Evolutionary conservation across 2,888 invertebrate genomes (phyloP).

Genomic region (Bursaphelenchus okinawaensis): DNA sequence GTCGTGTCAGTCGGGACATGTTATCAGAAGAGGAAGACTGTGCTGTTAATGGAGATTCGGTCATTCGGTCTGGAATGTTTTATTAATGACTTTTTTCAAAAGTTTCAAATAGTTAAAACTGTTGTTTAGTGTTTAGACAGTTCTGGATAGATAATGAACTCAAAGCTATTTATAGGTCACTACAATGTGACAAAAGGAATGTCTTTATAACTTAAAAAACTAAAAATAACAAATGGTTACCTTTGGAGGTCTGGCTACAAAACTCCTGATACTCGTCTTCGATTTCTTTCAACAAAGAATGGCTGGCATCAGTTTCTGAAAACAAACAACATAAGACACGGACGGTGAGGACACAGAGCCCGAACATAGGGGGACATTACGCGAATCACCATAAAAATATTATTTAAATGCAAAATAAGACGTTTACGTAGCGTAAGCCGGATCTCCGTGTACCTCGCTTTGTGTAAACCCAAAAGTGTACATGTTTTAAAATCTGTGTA

Average conservation of each 20-base stretch:
- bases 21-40: background rate
- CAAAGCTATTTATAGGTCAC: too few relatives aligned
- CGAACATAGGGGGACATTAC: too few relatives aligned
- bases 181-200: background rate
- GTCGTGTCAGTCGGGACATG: background rate
- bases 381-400: too few relatives aligned
- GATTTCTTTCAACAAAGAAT: conserved; percentile 3
- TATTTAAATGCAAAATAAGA: too few relatives aligned
- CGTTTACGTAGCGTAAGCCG: too few relatives aligned
- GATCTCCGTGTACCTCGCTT: too few relatives aligned
- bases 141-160: too few relatives aligned
- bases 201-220: background rate
- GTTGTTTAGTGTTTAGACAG: too few relatives aligned
- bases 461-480: too few relatives aligned
- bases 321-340: background rate
- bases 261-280: background rate
- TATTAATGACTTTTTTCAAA: too few relatives aligned
- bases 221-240: background rate
- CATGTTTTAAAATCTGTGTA: too few relatives aligned
- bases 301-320: background rate
- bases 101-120: too few relatives aligned
- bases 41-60: background rate
- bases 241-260: background rate
- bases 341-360: background rate
- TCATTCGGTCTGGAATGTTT: background rate